These are phyloP conservation scores for Micrastur ruficollis DNA, from an alignment of 2,797 vertebrate species.

Conservation along the genomic window DNA sequence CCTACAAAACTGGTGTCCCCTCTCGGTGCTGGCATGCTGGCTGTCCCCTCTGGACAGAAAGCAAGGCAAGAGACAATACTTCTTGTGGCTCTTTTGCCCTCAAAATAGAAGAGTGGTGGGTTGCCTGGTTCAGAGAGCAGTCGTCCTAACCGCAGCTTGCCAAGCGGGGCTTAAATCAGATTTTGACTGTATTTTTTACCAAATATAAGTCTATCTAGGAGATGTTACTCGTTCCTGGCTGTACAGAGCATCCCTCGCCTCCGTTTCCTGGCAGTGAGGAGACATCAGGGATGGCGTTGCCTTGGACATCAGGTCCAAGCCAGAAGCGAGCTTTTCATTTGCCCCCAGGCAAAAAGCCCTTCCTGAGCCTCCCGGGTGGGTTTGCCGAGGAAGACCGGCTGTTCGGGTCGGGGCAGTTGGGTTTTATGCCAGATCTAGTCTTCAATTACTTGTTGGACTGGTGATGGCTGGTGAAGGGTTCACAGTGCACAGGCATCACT, in stretches of 20 bases:
- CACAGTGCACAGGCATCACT: accelerated
- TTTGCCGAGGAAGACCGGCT: accelerated
- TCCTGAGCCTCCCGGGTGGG: accelerated
- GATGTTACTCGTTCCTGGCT: background rate
- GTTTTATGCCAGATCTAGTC: background rate
- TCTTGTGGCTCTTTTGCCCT: background rate
- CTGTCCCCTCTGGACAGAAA: background rate
- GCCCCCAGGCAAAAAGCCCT: background rate
- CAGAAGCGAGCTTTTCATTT: background rate
- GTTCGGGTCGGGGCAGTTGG: background rate
- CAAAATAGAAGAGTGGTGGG: background rate
- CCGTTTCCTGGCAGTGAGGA: accelerated
- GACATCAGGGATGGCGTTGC: background rate
- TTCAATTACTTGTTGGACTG: background rate
- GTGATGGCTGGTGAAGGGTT: background rate
- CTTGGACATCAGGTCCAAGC: background rate
- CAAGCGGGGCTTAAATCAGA: background rate
- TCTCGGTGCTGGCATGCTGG: background rate
- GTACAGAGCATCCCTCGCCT: background rate
- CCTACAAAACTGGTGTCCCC: background rate
- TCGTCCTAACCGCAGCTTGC: background rate
- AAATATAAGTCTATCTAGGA: background rate
- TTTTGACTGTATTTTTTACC: background rate
- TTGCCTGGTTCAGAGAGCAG: background rate
- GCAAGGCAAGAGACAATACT: background rate